Evolutionary conservation across 2,888 invertebrate genomes (phyloP), one percentile per base, ranked within the genome.

Genomic region (Sepiola atlantica): DNA sequence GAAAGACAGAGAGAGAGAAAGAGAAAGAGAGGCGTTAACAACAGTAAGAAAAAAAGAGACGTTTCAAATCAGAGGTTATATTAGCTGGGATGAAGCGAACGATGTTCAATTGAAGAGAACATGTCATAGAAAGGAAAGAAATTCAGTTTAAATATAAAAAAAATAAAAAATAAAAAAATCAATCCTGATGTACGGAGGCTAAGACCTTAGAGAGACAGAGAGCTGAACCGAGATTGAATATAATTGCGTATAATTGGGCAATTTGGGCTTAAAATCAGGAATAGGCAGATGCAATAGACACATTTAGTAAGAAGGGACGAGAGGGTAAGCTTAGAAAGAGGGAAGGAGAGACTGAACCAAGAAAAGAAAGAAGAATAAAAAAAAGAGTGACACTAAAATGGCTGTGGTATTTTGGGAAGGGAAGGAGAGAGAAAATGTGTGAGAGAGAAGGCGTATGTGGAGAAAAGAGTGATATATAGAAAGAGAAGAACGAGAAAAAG

Each of bases 231-330:
- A n/a, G n/a, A 77, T 77, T 77, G 77, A 77, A 77, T 77, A 77
- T 77, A 77, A 77, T 77, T 77, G 77, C 28, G 77, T 77, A 77
- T 77, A 77, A 77, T 77, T 77, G 77, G 77, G n/a, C 77, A 77
- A 77, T 77, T 77, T 77, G 8, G 28, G 77, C n/a, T 28, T 77
- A 77, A 77, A 77, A 77, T 77, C 77, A 77, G 77, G n/a, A 77
- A 77, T 77, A 77, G 77, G n/a, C 77, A 77, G 77, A 77, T 77
- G 77, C n/a, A 77, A 77, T 28, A 77, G 77, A 77, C 77, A 77
- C 77, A 77, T 77, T 77, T 77, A 28, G 77, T 77, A 77, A 28
- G 77, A 77, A 0, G n/a, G 45, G n/a, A 77, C 77, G 77, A n/a
- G n/a, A 77, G n/a, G n/a, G 77, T 12, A 77, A 77, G n/a, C 77